Conservation (phyloP, 92 coral and sea anemone species). For the Porites cylindrica region DNA sequence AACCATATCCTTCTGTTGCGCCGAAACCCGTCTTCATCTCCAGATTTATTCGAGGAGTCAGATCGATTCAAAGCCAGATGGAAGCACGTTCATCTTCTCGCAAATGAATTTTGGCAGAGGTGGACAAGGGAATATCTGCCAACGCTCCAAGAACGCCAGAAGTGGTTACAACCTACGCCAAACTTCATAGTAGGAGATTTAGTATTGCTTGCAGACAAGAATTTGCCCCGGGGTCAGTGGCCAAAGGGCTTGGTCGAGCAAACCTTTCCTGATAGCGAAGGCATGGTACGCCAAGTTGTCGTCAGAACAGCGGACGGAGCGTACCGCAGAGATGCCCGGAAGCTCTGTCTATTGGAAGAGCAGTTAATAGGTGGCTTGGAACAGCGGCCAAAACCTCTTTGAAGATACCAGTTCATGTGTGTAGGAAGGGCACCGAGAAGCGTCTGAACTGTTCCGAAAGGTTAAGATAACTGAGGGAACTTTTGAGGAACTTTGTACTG, state of each 20-base stretch:
- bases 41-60: slow-evolving; percentile 40
- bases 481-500: neutral
- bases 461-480: neutral
- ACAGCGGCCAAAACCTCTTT: neutral
- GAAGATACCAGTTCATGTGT: neutral
- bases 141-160: slow-evolving; percentile 69
- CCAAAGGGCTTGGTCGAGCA: slow-evolving; percentile 66
- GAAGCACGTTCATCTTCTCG: slow-evolving; percentile 70
- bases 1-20: too few relatives aligned
- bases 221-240: slow-evolving; percentile 70
- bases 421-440: neutral
- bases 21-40: too few relatives aligned
- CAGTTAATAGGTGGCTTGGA: slow-evolving; percentile 13
- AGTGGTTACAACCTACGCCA: slow-evolving; percentile 55
- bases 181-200: slow-evolving; percentile 67
- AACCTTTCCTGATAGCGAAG: slow-evolving; percentile 56
- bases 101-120: too few relatives aligned
- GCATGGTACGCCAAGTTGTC: slow-evolving; percentile 56
- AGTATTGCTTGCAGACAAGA: slow-evolving; percentile 61
- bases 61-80: slow-evolving; percentile 58
- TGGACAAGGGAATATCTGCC: too few relatives aligned
- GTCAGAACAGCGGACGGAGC: slow-evolving; percentile 62
- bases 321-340: slow-evolving; percentile 60
- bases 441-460: neutral
- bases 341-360: slow-evolving; percentile 63